A percentile compares a stretch with the other conserved stretches of the same genome.
Conservation (phyloP, 1,140 invertebrate species). For the Polyergus mexicanus region DNA sequence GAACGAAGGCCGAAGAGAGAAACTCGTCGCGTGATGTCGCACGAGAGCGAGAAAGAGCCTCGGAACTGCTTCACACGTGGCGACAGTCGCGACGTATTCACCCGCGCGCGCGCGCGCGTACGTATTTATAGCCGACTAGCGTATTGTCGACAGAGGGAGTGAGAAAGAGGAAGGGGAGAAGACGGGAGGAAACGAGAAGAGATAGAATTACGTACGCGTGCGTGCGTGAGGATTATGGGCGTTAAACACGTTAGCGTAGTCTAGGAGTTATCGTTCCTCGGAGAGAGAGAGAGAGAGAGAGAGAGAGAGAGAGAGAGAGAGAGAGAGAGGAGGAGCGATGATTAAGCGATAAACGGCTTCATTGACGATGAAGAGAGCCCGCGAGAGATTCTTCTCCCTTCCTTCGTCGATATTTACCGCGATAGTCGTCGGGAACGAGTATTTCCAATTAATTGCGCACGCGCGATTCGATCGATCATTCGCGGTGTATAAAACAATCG, state of each 20-base stretch:
- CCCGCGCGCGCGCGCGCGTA: slow-evolving; percentile 77
- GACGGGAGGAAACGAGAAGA: slow-evolving; percentile 34
- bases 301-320: too few species aligned
- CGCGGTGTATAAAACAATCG: slow-evolving; percentile 22
- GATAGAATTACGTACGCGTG: slow-evolving; percentile 35
- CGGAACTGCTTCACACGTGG: slow-evolving; percentile 81
- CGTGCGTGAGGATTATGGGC: slow-evolving; percentile 28
- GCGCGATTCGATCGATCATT: slow-evolving; percentile 10
- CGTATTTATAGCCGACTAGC: slow-evolving; percentile 80
- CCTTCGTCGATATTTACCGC: neutral
- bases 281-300: too few species aligned
- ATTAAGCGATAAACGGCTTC: slow-evolving; percentile 44
- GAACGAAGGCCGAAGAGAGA: slow-evolving; percentile 42
- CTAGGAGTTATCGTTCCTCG: slow-evolving; percentile 25
- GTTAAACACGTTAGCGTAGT: slow-evolving; percentile 21
- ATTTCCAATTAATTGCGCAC: slow-evolving; percentile 15
- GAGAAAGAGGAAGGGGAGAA: slow-evolving; percentile 38
- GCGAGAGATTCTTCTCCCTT: neutral
- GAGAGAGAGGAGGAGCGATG: neutral
- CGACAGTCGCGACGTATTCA: slow-evolving; percentile 75
- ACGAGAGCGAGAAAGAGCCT: slow-evolving; percentile 51
- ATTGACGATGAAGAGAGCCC: neutral
- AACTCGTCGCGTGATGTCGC: neutral
- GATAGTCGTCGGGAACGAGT: neutral
- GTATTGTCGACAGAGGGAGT: slow-evolving; percentile 71